A percentile compares a stretch with the other conserved stretches of the same genome.
These are phyloP conservation scores for Falco concolor DNA, from an alignment of 2,797 vertebrate genomes.

Conservation along the genomic window DNA sequence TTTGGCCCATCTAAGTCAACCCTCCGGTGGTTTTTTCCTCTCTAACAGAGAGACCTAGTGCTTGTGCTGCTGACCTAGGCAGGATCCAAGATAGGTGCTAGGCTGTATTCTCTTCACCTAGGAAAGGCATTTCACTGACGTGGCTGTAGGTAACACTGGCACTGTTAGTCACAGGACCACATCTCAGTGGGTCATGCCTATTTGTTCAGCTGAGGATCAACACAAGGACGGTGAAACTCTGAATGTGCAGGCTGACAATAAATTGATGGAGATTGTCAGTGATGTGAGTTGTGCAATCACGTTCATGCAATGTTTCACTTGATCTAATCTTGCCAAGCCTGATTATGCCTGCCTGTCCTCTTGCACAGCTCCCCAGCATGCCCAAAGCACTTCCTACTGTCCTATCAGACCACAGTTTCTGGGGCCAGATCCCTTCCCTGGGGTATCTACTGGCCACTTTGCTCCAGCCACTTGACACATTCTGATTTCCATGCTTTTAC, in stretches of 20 bases:
- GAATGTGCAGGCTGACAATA: background rate
- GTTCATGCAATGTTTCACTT: background rate
- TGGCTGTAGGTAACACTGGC: background rate
- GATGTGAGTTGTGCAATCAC: background rate
- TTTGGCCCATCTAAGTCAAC: background rate
- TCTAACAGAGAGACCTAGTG: background rate
- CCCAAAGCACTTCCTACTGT: background rate
- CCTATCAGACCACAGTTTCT: background rate
- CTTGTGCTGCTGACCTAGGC: background rate
- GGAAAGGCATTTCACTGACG: background rate
- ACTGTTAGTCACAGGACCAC: background rate
- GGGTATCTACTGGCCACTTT: background rate
- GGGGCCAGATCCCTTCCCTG: background rate
- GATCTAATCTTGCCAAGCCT: constrained; percentile 10
- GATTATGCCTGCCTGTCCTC: background rate
- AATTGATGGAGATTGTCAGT: background rate
- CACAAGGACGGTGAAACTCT: fast-evolving
- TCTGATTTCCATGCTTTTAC: background rate
- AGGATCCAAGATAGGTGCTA: background rate
- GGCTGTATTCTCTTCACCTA: background rate
- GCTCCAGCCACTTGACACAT: background rate
- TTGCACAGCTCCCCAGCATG: background rate
- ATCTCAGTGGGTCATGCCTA: background rate
- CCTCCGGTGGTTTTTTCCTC: background rate
- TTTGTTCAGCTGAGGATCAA: background rate